Conservation (phyloP, 2,113 vertebrate genomes). For the Thymallus thymallus region DNA sequence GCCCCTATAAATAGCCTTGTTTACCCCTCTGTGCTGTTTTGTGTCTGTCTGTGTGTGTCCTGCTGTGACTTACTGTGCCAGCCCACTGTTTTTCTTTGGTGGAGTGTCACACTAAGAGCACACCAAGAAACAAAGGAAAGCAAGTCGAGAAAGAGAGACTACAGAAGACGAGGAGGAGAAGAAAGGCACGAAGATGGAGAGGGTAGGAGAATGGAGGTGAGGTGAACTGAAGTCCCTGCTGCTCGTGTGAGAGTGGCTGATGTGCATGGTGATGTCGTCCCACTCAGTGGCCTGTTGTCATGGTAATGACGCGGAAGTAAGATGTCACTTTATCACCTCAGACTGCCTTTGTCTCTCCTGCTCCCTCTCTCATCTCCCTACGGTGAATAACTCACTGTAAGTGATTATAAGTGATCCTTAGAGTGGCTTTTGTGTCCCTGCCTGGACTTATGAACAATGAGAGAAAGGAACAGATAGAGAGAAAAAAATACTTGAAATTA, state of each 20-base stretch:
- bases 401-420: constrained; percentile 77
- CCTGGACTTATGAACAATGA: constrained; percentile 66
- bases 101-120: constrained; percentile 41
- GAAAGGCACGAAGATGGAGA: constrained; percentile 15
- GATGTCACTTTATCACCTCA: constrained; percentile 60
- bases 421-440: constrained; percentile 55
- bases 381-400: constrained; percentile 51
- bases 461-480: constrained; percentile 50
- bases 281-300: constrained; percentile 57
- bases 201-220: not conserved
- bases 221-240: constrained; percentile 35
- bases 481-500: constrained; percentile 35
- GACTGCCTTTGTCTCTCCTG: constrained; percentile 58
- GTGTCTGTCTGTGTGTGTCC: constrained; percentile 37
- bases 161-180: constrained; percentile 6
- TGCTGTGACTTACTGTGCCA: constrained; percentile 22
- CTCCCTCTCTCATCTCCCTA: constrained; percentile 47
- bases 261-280: constrained; percentile 38
- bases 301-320: constrained; percentile 62
- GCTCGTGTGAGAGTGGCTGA: constrained; percentile 42
- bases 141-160: not conserved
- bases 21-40: constrained; percentile 42
- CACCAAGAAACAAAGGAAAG: not conserved
- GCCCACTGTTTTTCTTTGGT: constrained; percentile 42
- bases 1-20: constrained; percentile 62